Evolutionary conservation across 2,888 invertebrate genomes (phyloP), one percentile per base, ranked within the genome.

Genomic region (Panorpa germanica): DNA sequence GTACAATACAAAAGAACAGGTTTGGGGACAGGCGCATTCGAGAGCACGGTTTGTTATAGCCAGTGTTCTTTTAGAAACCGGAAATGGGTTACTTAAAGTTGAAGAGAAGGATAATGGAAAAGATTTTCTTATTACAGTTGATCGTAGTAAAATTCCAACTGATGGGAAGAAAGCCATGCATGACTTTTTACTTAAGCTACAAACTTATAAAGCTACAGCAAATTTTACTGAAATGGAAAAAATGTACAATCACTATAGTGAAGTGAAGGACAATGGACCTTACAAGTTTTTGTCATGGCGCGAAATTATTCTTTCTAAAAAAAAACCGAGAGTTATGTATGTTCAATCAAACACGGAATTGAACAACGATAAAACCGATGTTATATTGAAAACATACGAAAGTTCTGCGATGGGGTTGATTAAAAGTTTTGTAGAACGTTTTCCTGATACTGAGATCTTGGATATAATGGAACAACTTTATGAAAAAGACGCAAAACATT

Each of bases 11-110:
- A 62, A 74, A 28, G 77, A 78, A 0, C 64, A 77, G 34, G 70
- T 73, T 8, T 95, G 95, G 93, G 61, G 88, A 34, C 95, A 72
- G 58, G 72, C 78, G 3, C 78, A 90, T 49, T 76, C 80, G 14
- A 72, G 85, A 49, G 93, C 90, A 1, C 70, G 93, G 25, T 95
- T 78, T 52, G 93, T 86, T 2, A 65, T 96, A 35, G 70, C 88
- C 53, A 68, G 76, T 42, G 80, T 93, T 5, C 57, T 91, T 39
- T 58, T 93, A 31, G 73, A 91, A 52, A 88, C 90, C 19, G 90
- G 83, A 3, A 65, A 82, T 32, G 83, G 70, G 3, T 63, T 88
- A 33, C 70, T 96, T 2, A 65, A 60, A 1, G 59, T 91, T 11
- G 57, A 66, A 14, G 77, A 83, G 50, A 63, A 66, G 0, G 77